Evolutionary conservation across 2,888 invertebrate genomes (phyloP).

Genomic region (Campoplex capitator): DNA sequence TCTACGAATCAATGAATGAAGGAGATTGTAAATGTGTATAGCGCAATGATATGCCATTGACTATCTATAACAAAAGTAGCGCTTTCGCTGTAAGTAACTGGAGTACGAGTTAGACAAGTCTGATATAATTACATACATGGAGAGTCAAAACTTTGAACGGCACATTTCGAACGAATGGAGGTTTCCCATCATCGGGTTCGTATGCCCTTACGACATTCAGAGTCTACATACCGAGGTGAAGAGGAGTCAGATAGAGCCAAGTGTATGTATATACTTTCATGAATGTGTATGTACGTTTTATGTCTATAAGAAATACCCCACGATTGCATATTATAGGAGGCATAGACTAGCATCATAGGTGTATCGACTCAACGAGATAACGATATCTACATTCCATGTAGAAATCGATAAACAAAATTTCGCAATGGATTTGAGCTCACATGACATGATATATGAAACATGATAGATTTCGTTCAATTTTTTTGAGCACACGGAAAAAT

Average conservation of each 20-base stretch:
- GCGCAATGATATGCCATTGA: conserved; percentile 51
- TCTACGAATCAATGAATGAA: conserved; percentile 61
- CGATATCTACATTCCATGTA: not conserved
- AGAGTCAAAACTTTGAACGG: conserved; percentile 1
- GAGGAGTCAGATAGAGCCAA: not conserved
- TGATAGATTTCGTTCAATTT: not conserved
- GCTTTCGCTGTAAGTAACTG: conserved; percentile 44
- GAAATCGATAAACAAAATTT: not conserved
- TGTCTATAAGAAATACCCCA: not conserved
- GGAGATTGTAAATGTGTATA: conserved; percentile 23
- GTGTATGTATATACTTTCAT: not conserved
- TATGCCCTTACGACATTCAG: not conserved
- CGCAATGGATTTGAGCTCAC: not conserved
- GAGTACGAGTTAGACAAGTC: conserved; percentile 42
- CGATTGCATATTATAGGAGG: conserved; percentile 7
- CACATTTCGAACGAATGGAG: not conserved
- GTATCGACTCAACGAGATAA: conserved; percentile 12
- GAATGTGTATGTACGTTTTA: not conserved
- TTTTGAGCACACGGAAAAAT: not conserved
- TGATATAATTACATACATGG: conserved; percentile 18
- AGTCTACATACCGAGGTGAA: not conserved
- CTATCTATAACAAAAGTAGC: conserved; percentile 48
- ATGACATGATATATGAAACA: not conserved
- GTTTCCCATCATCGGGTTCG: not conserved
- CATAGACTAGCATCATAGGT: conserved; percentile 23